A percentile compares a stretch with the other conserved stretches of the same genome.
Evolutionary conservation across 2,888 invertebrate genomes (phyloP).

Genomic region (Andricus curvator): DNA sequence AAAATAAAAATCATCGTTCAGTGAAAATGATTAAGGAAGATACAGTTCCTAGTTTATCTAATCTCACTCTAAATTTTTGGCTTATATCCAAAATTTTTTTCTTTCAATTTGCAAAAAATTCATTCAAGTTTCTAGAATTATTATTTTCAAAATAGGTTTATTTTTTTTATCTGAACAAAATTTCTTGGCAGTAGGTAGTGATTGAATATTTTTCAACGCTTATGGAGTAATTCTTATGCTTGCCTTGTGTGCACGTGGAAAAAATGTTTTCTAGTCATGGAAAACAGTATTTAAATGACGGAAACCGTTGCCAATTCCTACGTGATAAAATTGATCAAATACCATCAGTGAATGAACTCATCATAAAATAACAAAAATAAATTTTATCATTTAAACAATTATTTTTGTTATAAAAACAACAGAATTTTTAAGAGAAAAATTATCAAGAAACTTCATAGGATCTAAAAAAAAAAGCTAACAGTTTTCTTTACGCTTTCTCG

Average conservation of each 20-base stretch:
- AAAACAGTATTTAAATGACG: slow-evolving; percentile 2
- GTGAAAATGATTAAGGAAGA: too few species aligned
- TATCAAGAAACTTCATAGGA: too few species aligned
- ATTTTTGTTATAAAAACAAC: neutral
- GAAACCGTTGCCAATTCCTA: slow-evolving; percentile 15
- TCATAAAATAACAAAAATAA: neutral
- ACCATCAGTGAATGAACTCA: slow-evolving; percentile 23
- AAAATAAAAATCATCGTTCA: too few species aligned
- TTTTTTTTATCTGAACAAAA: neutral
- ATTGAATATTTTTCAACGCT: neutral
- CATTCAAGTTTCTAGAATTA: neutral
- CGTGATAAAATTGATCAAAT: slow-evolving; percentile 21
- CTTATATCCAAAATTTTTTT: neutral
- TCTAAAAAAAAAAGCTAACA: too few species aligned
- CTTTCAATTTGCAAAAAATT: neutral
- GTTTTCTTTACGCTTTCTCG: too few species aligned
- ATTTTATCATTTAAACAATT: neutral
- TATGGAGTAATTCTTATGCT: slow-evolving; percentile 26
- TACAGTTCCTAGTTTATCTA: too few species aligned
- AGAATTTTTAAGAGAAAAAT: too few species aligned
- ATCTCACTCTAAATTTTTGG: too few species aligned
- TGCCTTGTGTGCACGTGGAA: slow-evolving; percentile 23
- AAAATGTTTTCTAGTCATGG: slow-evolving; percentile 22
- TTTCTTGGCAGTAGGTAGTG: neutral
- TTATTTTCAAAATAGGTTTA: neutral